Conservation (phyloP, 2,888 invertebrate species). For the Bibio marci region DNA sequence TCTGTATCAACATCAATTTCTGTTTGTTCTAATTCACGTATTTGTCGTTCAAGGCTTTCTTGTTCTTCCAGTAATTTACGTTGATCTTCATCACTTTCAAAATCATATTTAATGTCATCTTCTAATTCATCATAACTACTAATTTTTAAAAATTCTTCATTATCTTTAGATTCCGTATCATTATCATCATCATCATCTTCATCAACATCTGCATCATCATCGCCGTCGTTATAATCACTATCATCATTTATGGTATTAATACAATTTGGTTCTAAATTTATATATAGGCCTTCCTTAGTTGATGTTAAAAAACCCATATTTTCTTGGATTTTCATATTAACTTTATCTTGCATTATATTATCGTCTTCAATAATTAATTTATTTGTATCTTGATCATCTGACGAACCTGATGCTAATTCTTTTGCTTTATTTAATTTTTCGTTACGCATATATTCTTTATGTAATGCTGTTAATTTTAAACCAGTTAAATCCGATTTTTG, state of each 20-base stretch:
- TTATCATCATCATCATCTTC: slow-evolving; percentile 33
- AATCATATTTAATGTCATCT: slow-evolving; percentile 19
- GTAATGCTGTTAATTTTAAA: slow-evolving; percentile 31
- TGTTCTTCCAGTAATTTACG: slow-evolving; percentile 60
- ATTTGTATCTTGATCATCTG: neutral
- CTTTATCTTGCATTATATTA: slow-evolving; percentile 17
- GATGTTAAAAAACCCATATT: slow-evolving; percentile 28
- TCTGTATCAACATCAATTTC: slow-evolving; percentile 64
- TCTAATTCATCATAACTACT: slow-evolving; percentile 16
- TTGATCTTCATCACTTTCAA: slow-evolving; percentile 51
- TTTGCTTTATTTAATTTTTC: slow-evolving; percentile 18
- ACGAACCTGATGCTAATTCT: neutral
- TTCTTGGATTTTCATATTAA: slow-evolving; percentile 29
- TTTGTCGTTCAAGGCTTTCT: slow-evolving; percentile 55
- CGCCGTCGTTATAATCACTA: slow-evolving; percentile 8
- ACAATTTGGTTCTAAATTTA: neutral
- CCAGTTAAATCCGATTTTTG: slow-evolving; percentile 47
- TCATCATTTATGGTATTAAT: slow-evolving; percentile 13
- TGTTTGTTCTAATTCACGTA: slow-evolving; percentile 52
- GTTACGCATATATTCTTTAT: slow-evolving; percentile 28
- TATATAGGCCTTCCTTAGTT: slow-evolving; percentile 26
- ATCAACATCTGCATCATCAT: slow-evolving; percentile 19
- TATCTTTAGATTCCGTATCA: slow-evolving; percentile 17
- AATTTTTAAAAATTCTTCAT: no score
- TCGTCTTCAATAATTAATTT: slow-evolving; percentile 4